phyloP scores from a whole-genome alignment of 2,113 vertebrate genomes.

The Rhabdomys dilectus region DNA sequence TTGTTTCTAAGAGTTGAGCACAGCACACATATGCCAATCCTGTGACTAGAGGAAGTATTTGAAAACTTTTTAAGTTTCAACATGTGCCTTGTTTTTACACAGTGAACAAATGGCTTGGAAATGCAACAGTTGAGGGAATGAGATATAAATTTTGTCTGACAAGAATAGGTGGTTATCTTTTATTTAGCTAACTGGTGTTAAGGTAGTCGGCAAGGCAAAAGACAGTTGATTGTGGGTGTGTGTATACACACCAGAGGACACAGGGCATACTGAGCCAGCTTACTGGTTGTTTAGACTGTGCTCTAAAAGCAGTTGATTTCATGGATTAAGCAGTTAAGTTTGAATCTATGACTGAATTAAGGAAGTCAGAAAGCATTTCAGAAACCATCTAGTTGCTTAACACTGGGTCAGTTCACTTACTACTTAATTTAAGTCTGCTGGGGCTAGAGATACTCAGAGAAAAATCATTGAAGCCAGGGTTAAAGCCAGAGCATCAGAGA shows the following conservation, averaged over 20 bases:
- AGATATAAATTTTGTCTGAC: constrained; percentile 67
- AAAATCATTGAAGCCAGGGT: neutral
- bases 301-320: constrained; percentile 53
- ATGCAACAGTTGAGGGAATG: constrained; percentile 68
- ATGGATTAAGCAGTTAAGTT: constrained; percentile 35
- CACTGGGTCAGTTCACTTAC: neutral
- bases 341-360: constrained; percentile 10
- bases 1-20: constrained; percentile 48
- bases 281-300: constrained; percentile 35
- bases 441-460: neutral
- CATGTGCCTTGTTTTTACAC: constrained; percentile 61
- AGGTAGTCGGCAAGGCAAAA: constrained; percentile 58
- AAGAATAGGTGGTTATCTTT: constrained; percentile 77
- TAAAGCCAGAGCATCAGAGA: neutral
- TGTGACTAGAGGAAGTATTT: constrained; percentile 61
- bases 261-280: constrained; percentile 1
- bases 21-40: constrained; percentile 30
- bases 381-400: constrained; percentile 18
- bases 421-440: constrained; percentile 20
- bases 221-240: constrained; percentile 17
- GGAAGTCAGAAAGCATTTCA: constrained; percentile 28
- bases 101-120: constrained; percentile 67
- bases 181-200: constrained; percentile 76
- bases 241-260: constrained; percentile 35
- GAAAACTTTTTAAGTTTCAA: constrained; percentile 72